Base-by-base conservation (phyloP, 2,797 vertebrate genomes). In the Philypnodon macrostomus region DNA sequence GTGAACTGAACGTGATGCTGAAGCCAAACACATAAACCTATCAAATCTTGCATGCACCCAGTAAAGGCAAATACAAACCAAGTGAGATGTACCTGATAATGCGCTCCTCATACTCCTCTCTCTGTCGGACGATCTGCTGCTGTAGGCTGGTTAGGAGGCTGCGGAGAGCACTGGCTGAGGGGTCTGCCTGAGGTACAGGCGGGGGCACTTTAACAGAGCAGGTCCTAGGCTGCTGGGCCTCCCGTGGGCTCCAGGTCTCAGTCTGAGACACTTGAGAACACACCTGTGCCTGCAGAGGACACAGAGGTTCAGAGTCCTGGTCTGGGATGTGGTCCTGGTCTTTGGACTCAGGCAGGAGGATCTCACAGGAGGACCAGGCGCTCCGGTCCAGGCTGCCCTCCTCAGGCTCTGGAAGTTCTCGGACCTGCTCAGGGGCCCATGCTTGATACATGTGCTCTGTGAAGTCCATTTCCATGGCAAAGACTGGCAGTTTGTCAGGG, bases 61-160 rank as follows among this genome's bases (percentile, higher is more conserved):
- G 16, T 33, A 2, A 32, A n/a, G 4, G 37, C 6, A 41, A 44
- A 53, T 15, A 13, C 3, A 17, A 53, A 10, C 2, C n/a, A 15
- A 47, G 3, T 4, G 1, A 17, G 21, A 21, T 4, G 29, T 73
- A 90, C 88, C 87, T 85, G 66, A 66, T 63, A 48, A 90, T 85
- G 14, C 75, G 75, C 5, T 59, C 61, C 50, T 87, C 87, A 1
- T 89, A 89, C 51, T 83, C 83, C 19, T 84, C 80, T 55, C 82
- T 73, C 70, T 90, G 87, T 16, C 73, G 67, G 30, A 63, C 40
- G 24, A 90, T 87, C 63, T 90, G 85, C 70, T 89, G 87, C 44
- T 87, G 84, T 32, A 90, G 77, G 63, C 71, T 64, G 7, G 81
- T 84, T 49, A 90, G 82, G 45, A 90, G 57, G 70, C 84, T 85